phyloP scores from a whole-genome alignment of 2,888 invertebrate species.

The Trimorus sp. region DNA sequence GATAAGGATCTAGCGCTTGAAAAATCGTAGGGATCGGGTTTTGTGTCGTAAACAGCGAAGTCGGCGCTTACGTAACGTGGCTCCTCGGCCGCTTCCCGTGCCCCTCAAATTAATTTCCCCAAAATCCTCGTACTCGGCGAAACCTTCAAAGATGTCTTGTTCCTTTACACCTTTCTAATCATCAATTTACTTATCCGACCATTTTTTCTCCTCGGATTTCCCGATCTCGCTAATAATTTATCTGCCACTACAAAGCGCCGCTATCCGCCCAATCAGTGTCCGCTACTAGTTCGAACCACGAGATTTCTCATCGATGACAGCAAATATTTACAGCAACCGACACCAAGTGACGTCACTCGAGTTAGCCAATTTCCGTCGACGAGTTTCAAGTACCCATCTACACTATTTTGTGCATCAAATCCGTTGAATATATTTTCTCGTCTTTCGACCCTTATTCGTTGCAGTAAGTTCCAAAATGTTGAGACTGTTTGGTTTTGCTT shows the following conservation, averaged over 20 bases:
- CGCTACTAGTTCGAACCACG: slow-evolving; percentile 79
- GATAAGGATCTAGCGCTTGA: slow-evolving; percentile 51
- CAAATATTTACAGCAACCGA: slow-evolving; percentile 79
- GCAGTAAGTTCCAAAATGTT: too few species aligned
- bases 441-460: too few species aligned
- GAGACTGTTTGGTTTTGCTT: too few species aligned
- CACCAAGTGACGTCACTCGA: slow-evolving; percentile 68
- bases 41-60: slow-evolving; percentile 54
- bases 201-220: slow-evolving; percentile 26
- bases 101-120: slow-evolving; percentile 42
- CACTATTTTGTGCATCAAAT: too few species aligned
- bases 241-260: slow-evolving; percentile 73
- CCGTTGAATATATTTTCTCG: too few species aligned
- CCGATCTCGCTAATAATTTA: slow-evolving; percentile 42
- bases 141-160: slow-evolving; percentile 35
- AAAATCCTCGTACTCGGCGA: neutral
- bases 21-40: slow-evolving; percentile 46
- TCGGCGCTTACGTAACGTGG: slow-evolving; percentile 44
- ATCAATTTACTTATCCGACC: slow-evolving; percentile 28
- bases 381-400: too few species aligned
- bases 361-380: too few species aligned
- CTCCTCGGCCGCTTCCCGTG: neutral
- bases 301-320: slow-evolving; percentile 77
- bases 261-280: slow-evolving; percentile 80
- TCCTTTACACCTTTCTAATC: slow-evolving; percentile 47